Base-by-base conservation (phyloP, 2,888 invertebrate species). In the Quadroppia sp. region DNA sequence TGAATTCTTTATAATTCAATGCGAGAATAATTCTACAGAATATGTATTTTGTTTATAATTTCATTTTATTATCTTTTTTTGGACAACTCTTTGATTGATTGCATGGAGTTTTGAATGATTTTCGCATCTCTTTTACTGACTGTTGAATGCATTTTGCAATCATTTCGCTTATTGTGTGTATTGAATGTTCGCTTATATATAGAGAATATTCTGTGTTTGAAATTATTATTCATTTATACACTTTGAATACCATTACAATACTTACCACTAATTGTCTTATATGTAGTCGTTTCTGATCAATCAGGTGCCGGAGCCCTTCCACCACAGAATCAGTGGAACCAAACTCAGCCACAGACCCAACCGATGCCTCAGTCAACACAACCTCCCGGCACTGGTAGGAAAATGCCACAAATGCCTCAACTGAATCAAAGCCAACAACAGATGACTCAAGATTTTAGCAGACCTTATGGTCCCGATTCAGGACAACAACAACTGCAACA, bases 401-500 rank as follows among this genome's bases (percentile, higher is more conserved):
- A 50, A 15, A 64, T 42, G 23, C 72, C 40, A 32, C 28, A 70
- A 53, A 69, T 71, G 69, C 67, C 73, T n/a, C 75, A 75, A 72
- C 71, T 70, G 15, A 72, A 74, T 32, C 71, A 73, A 40, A 71
- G 74, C 53, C 75, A 71, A 45, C 76, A n/a, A 70, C 72, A 70
- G 56, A 74, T 40, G 56, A 56, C 0, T 70, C 67, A 45, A 23
- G 48, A 45, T 23, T 61, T 15, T 15, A 36, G 9, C 20, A 23
- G n/a, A 15, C 48, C 7, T 6, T 48, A n/a, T n/a, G n/a, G n/a
- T 48, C 48, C 4, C 7, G n/a, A 48, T 17, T 48, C 48, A 17
- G 17, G 3, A 9, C 7, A 48, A 9, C 53, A 53, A 53, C 15
- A 9, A 36, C 6, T 4, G 9, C 36, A 36, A 36, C 36, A 36